These are phyloP conservation scores for Pandemis heparana DNA, from an alignment of 2,888 invertebrate genomes.

Conservation along the genomic window DNA sequence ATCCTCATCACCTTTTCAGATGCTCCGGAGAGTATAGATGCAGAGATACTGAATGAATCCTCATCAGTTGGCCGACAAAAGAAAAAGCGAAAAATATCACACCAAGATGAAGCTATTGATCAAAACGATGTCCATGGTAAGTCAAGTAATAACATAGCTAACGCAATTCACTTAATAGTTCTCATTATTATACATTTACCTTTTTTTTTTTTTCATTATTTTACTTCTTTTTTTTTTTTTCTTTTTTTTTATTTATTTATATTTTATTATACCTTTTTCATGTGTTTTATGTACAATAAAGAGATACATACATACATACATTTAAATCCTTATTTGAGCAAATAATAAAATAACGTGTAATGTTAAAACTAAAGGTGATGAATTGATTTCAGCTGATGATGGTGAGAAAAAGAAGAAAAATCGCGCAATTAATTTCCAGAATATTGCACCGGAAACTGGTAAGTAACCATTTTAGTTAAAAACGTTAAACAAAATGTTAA, in stretches of 20 bases:
- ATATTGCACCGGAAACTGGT: conserved; percentile 17
- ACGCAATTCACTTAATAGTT: too few relatives aligned
- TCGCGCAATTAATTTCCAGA: conserved; percentile 18
- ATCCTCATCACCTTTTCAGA: conserved; percentile 11
- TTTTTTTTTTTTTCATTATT: too few relatives aligned
- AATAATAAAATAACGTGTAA: background rate
- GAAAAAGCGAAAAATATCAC: conserved; percentile 57
- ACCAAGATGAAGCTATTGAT: conserved; percentile 46
- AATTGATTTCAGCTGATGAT: conserved; percentile 45
- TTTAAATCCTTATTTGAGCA: too few relatives aligned
- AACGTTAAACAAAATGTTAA: too few relatives aligned
- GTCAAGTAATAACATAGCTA: too few relatives aligned
- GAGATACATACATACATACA: too few relatives aligned
- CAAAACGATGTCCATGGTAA: conserved; percentile 45
- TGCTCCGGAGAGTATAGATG: conserved; percentile 10
- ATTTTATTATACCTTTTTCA: too few relatives aligned
- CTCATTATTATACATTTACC: too few relatives aligned
- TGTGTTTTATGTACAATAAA: too few relatives aligned
- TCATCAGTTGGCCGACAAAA: conserved; percentile 44
- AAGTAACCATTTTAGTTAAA: background rate
- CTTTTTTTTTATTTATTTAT: too few relatives aligned
- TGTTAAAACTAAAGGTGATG: background rate
- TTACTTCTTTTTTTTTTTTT: too few relatives aligned
- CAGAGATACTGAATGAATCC: conserved; percentile 14
- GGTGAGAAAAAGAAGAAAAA: conserved; percentile 48